These are phyloP conservation scores for Typhlichthys subterraneus DNA, from an alignment of 2,797 vertebrate genomes.

Conservation along the genomic window DNA sequence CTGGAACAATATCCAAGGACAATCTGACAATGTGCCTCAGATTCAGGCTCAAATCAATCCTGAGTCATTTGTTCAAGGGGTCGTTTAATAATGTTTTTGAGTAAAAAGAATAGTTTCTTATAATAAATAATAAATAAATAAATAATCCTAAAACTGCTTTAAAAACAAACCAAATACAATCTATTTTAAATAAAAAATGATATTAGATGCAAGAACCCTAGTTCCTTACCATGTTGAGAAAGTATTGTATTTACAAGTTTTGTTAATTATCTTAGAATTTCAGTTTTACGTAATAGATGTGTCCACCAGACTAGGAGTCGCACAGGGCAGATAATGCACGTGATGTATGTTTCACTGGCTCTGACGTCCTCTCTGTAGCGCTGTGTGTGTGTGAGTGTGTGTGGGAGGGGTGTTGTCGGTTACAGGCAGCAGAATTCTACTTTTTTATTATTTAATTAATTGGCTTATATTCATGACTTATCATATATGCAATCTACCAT, in stretches of 20 bases:
- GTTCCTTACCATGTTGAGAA: neutral
- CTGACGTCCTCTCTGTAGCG: slow-evolving; percentile 3
- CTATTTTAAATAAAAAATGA: neutral
- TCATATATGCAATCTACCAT: too few relatives aligned
- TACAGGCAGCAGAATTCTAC: too few relatives aligned
- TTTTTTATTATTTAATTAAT: too few relatives aligned
- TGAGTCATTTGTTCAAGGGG: slow-evolving; percentile 4
- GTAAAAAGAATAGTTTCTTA: neutral
- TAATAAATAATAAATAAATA: neutral
- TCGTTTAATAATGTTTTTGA: neutral
- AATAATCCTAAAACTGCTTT: neutral
- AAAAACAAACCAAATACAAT: neutral
- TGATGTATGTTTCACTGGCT: slow-evolving; percentile 25
- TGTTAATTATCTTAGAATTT: slow-evolving; percentile 10
- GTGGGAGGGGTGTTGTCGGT: too few relatives aligned
- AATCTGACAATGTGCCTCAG: slow-evolving; percentile 17
- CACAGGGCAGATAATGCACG: slow-evolving; percentile 53
- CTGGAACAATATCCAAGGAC: slow-evolving; percentile 56
- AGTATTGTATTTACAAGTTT: neutral
- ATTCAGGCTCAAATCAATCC: slow-evolving; percentile 50
- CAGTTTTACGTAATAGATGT: neutral
- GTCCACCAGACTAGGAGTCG: neutral
- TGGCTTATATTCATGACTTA: too few relatives aligned
- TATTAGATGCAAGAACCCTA: neutral
- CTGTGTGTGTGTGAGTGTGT: too few relatives aligned